A percentile compares a stretch with the other conserved stretches of the same genome.
phyloP scores from a whole-genome alignment of 64 coral and sea anemone species.

The Montipora cactus region DNA sequence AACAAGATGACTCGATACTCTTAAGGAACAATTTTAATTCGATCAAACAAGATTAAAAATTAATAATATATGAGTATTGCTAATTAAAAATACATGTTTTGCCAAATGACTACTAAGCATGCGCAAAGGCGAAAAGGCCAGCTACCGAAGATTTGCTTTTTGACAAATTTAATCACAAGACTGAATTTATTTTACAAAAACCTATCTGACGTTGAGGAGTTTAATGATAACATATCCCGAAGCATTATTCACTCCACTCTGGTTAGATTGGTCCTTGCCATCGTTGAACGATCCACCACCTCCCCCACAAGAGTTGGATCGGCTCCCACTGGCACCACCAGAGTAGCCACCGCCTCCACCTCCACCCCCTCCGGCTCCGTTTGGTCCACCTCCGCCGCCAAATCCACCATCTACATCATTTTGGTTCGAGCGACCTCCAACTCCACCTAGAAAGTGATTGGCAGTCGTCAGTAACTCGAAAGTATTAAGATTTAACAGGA shows the following conservation, averaged over 20 bases:
- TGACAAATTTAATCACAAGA: not conserved
- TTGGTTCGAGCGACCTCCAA: constrained; percentile 88
- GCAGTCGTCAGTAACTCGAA: not conserved
- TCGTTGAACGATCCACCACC: constrained; percentile 88
- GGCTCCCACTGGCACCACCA: constrained; percentile 92
- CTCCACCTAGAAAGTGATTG: constrained; percentile 55
- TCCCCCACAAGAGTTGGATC: constrained; percentile 95
- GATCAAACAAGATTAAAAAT: not conserved
- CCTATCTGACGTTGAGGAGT: constrained; percentile 84
- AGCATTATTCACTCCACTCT: constrained; percentile 74
- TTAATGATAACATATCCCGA: constrained; percentile 79
- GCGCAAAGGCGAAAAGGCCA: not conserved
- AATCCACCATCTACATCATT: constrained; percentile 93
- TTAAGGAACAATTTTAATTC: not conserved
- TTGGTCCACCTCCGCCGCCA: constrained; percentile 92
- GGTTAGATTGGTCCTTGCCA: constrained; percentile 80
- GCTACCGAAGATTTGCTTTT: not conserved
- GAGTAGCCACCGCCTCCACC: constrained; percentile 94
- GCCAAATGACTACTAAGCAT: not conserved
- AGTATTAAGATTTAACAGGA: too few species aligned
- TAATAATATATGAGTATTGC: not conserved
- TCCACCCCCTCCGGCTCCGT: constrained; percentile 90
- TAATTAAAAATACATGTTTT: not conserved
- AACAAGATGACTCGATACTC: not conserved
- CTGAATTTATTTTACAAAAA: not conserved